These are phyloP conservation scores for Apostichopus japonicus DNA, from an alignment of 35 echinoderm and acorn worm genomes.

Conservation along the genomic window DNA sequence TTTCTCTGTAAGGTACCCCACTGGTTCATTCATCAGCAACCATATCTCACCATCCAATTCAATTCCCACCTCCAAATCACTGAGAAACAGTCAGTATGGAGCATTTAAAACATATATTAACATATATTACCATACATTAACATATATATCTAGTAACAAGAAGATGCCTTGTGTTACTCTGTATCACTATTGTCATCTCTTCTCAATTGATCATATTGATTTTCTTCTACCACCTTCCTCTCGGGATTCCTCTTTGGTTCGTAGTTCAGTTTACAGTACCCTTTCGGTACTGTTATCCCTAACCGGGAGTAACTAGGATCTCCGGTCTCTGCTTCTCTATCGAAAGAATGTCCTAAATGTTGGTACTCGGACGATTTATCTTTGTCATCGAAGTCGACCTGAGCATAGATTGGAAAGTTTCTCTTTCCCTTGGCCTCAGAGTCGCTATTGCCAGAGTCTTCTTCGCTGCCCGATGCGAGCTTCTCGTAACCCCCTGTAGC, in stretches of 20 bases:
- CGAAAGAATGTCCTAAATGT: slow-evolving; percentile 23
- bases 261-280: slow-evolving; percentile 26
- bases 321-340: background rate
- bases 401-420: slow-evolving; percentile 20
- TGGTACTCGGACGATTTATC: background rate
- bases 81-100: no score
- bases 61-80: no score
- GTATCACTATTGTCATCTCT: background rate
- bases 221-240: slow-evolving; percentile 14
- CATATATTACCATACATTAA: no score
- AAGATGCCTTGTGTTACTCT: background rate
- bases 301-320: slow-evolving; percentile 12
- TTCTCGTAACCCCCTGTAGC: slow-evolving; percentile 28
- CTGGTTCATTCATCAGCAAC: no score
- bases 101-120: no score
- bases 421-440: slow-evolving; percentile 5
- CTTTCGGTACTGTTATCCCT: background rate
- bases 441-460: slow-evolving; percentile 16
- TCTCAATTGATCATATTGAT: slow-evolving; percentile 18
- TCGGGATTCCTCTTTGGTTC: slow-evolving; percentile 41
- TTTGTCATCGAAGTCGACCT: slow-evolving; percentile 25
- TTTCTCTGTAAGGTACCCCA: no score
- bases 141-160: no score
- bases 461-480: background rate
- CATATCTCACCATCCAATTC: no score